Conservation (phyloP, 2,113 vertebrate genomes). For the Serilophus lunatus region DNA sequence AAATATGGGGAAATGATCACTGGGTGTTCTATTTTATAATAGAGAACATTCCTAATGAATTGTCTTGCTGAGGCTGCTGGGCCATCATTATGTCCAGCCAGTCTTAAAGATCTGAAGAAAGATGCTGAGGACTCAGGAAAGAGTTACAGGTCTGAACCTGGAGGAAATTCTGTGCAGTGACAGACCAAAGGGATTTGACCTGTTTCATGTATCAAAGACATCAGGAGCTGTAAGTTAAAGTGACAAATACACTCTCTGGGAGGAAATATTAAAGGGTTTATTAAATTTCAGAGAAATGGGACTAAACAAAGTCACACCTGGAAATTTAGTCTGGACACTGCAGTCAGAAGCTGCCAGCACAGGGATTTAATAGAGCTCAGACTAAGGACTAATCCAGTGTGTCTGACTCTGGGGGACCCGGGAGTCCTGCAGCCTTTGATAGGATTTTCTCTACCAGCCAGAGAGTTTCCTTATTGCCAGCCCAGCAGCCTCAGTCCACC, state of each 20-base stretch:
- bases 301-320: neutral
- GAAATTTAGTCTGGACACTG: neutral
- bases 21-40: neutral
- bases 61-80: neutral
- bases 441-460: neutral
- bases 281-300: neutral
- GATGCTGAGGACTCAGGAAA: neutral
- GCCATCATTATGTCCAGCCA: neutral
- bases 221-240: neutral
- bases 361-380: neutral
- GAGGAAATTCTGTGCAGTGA: neutral
- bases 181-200: neutral
- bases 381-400: neutral
- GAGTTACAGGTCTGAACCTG: neutral
- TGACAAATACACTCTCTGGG: neutral
- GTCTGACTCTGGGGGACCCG: rapidly evolving
- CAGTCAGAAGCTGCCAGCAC: neutral
- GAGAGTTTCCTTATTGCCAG: neutral
- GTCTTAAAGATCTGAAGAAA: neutral
- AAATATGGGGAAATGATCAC: neutral
- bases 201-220: neutral
- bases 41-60: neutral
- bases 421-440: neutral
- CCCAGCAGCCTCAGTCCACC: neutral
- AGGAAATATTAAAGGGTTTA: neutral